Conservation (phyloP, 2,888 invertebrate genomes). For the Ophion slaviceki region DNA sequence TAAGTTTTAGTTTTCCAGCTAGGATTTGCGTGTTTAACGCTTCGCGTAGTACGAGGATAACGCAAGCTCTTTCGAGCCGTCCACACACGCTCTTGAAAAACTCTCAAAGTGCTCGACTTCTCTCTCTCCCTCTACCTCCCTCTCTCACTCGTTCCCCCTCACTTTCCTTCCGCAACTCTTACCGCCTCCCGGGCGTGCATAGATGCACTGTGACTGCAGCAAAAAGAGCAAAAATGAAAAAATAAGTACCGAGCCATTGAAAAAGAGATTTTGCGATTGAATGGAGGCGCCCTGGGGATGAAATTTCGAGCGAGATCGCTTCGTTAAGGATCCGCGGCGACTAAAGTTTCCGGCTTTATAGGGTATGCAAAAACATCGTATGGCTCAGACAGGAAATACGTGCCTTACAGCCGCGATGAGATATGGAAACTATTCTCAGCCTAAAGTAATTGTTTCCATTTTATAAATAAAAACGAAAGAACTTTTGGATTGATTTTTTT, state of each 20-base stretch:
- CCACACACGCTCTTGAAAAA: conserved; percentile 45
- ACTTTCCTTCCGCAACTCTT: not conserved
- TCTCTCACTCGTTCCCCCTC: not conserved
- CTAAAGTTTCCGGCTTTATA: conserved; percentile 35
- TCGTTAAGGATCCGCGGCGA: conserved; percentile 57
- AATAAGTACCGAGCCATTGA: conserved; percentile 16
- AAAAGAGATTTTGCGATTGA: conserved; percentile 59
- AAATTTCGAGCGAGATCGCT: conserved; percentile 52
- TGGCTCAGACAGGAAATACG: conserved; percentile 42
- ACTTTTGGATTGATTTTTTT: too few relatives aligned
- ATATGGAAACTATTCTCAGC: conserved; percentile 36
- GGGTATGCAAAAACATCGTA: conserved; percentile 32
- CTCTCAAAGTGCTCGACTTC: conserved; percentile 42
- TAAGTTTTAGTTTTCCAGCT: conserved; percentile 64
- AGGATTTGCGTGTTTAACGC: conserved; percentile 65
- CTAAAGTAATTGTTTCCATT: not conserved
- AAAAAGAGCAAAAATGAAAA: conserved; percentile 28
- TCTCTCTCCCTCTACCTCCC: not conserved
- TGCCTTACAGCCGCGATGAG: conserved; percentile 6
- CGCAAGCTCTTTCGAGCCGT: conserved; percentile 36
- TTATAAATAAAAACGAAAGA: too few relatives aligned
- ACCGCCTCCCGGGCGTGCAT: not conserved
- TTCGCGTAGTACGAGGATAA: conserved; percentile 50
- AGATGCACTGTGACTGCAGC: conserved; percentile 10
- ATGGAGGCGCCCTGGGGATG: conserved; percentile 47